Conservation (phyloP, 1,140 invertebrate species). For the Pemphigus obesinymphae region DNA sequence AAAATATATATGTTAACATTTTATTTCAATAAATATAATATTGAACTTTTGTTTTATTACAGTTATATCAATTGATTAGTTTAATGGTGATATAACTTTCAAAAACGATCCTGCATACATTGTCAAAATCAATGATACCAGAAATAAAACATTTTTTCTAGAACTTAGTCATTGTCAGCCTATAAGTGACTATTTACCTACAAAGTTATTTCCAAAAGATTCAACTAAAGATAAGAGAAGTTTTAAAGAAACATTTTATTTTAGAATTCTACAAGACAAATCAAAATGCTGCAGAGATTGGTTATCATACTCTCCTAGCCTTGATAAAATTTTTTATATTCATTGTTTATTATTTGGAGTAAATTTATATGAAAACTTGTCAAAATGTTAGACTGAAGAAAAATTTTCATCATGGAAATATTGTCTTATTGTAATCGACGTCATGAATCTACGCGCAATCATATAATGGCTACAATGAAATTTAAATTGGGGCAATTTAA, state of each 20-base stretch:
- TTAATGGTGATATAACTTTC: no score
- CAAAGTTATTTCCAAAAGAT: no score
- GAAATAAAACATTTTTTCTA: background rate
- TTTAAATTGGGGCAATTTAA: background rate
- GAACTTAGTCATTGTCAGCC: background rate
- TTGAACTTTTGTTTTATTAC: no score
- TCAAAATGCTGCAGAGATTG: background rate
- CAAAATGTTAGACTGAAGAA: background rate
- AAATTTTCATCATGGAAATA: background rate
- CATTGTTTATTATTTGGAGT: no score
- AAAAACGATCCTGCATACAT: background rate
- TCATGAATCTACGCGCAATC: background rate
- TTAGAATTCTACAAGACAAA: background rate
- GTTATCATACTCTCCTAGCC: background rate
- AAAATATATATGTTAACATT: no score
- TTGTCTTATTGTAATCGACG: background rate
- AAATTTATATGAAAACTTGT: background rate
- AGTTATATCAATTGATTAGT: no score
- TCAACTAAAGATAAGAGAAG: background rate
- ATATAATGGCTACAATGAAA: background rate
- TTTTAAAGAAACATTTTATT: background rate
- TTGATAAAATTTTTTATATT: background rate
- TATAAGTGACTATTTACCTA: background rate
- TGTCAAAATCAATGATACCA: background rate
- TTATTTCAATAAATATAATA: no score